phyloP scores from a whole-genome alignment of 1,140 invertebrate genomes.

The Euschistus heros region DNA sequence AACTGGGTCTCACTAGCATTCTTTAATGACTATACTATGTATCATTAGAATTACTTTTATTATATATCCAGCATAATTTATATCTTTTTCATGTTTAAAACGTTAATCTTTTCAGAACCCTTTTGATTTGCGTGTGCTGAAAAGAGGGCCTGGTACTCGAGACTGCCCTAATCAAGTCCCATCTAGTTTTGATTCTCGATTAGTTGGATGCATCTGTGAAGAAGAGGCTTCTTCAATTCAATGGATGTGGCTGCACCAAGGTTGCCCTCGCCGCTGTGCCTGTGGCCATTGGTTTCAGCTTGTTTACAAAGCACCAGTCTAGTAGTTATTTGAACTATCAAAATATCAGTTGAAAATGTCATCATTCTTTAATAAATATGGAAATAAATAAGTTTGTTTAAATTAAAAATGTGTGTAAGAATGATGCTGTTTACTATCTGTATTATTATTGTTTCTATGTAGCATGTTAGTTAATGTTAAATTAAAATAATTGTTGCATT shows the following conservation, averaged over 20 bases:
- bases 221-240: slow-evolving; percentile 75
- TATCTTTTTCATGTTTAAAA: neutral
- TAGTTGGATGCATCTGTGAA: slow-evolving; percentile 94
- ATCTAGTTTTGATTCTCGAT: slow-evolving; percentile 74
- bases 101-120: slow-evolving; percentile 57
- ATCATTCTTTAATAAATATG: no score
- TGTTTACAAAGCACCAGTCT: slow-evolving; percentile 30
- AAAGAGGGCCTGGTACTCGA: slow-evolving; percentile 70
- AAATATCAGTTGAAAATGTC: no score
- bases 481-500: no score
- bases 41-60: neutral
- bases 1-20: no score
- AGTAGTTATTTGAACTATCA: neutral
- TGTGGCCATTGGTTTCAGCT: slow-evolving; percentile 97
- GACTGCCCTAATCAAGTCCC: slow-evolving; percentile 80
- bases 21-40: no score
- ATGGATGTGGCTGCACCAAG: slow-evolving; percentile 91
- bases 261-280: slow-evolving; percentile 77
- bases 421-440: no score
- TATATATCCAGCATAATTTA: neutral
- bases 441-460: no score
- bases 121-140: slow-evolving; percentile 70
- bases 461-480: no score
- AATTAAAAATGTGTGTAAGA: no score
- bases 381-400: no score